Base-by-base conservation (phyloP, 2,113 vertebrate species). In the Odobenus rosmarus region DNA sequence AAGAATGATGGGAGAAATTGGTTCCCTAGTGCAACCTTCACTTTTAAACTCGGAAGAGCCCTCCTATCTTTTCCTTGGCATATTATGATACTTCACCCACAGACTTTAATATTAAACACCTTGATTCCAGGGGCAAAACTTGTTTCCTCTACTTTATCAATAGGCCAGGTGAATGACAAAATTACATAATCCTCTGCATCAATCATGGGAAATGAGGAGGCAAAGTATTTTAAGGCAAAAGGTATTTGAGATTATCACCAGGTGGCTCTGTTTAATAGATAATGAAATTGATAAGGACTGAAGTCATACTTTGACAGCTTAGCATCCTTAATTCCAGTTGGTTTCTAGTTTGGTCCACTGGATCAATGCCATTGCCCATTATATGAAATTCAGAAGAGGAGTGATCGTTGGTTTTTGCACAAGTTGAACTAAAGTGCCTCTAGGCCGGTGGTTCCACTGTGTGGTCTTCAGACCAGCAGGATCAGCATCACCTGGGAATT, bases 301-400 rank as follows among this genome's bases (percentile, higher is more conserved):
- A 89, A 59, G 21, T 7, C 13, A 13, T 81, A 71, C 31, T 79
- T 31, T 8, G 28, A 61, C 19, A 93, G 36, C 46, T 87, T 64
- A 87, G 26, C n/a, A 80, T 31, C 21, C 59, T 90, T 81, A 46
- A 85, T 91, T 57, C 19, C 69, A 74, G 16, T 18, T 18, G 36
- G 19, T 59, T 90, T 96, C 67, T 71, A 36, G 23, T 87, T 96
- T 79, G 26, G 6, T 11, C 61, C 59, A 13, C 19, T 79, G n/a
- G 33, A 71, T 88, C 36, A 61, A 13, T 36, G 59, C 26, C 19
- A 74, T 51, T 69, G 67, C 18, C 33, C n/a, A 31, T 39, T 90
- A 86, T 24, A 72, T 72, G n/a, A 97, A 90, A 93, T 88, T 94
- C 57, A 92, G 51, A 93, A 82, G 11, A 97, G n/a, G 26, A 71